Evolutionary conservation across 2,888 invertebrate genomes (phyloP), one percentile per base, ranked within the genome.

Genomic region (Entomobrya multifasciata): DNA sequence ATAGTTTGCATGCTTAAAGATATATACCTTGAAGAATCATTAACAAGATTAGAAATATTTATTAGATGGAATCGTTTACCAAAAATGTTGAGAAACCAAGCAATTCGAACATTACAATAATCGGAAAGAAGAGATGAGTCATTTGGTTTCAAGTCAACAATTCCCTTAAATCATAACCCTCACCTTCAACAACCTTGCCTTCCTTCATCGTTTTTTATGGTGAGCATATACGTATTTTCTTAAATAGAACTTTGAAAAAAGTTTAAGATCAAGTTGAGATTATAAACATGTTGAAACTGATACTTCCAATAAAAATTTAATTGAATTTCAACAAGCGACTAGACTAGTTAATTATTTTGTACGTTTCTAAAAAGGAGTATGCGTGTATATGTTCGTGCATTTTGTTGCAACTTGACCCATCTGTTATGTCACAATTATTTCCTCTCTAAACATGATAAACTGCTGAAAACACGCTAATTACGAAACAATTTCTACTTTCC

Each of bases 301-400:
- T 87, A 88, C 67, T 80, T 74, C 88, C 88, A 89, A 89, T 89
- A 87, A 88, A 76, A 80, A 20, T 57, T 84, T 88, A 88, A 89
- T 89, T 89, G 89, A 88, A 88, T 89, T 77, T 72, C 36, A 52
- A 72, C 67, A 70, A 74, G 60, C 79, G 15, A 70, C 47, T 67
- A 57, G 77, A 49, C 44, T 87, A 81, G 84, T 88, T 88, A 88
- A 88, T 88, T 87, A 87, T 85, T 88, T 72, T 55, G 36, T 77
- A 52, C 27, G 17, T 77, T 74, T 36, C n/a, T 74, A 36, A 20
- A 62, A 62, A 49, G 20, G 17, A 11, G 27, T 30, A 10, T 74
- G 30, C 30, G 1, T n/a, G 52, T 30, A 36, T 52, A 30, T 3
- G 27, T 74, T 1, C 10, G n/a, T 52, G 27, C 72, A 49, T 74